Evolutionary conservation across 2,797 vertebrate species (phyloP).

Genomic region (Vespertilio murinus): DNA sequence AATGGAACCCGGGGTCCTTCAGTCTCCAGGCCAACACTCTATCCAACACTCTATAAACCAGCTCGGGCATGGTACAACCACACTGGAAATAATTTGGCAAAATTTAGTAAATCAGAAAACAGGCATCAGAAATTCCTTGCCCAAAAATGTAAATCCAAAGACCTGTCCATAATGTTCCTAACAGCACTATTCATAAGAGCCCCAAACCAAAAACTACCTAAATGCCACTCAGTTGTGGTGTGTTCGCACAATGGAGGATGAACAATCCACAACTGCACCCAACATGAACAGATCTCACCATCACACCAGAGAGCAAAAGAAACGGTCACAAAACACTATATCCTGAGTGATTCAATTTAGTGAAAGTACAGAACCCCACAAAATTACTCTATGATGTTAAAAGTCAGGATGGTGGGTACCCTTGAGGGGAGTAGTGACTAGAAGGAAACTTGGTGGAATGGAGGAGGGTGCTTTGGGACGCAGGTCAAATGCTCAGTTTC

Average conservation of each 20-base stretch:
- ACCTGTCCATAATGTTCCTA: conserved; percentile 30
- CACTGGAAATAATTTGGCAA: conserved; percentile 26
- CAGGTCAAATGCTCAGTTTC: background rate
- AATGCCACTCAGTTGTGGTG: background rate
- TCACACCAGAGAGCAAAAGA: conserved; percentile 5
- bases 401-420: background rate
- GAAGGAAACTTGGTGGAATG: background rate
- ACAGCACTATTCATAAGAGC: background rate
- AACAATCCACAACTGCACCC: background rate
- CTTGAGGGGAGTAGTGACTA: background rate
- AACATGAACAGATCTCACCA: background rate
- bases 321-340: background rate
- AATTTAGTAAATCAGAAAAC: conserved; percentile 13
- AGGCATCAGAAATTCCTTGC: conserved; percentile 35
- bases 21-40: no score
- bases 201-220: conserved; percentile 22
- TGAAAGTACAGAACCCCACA: background rate
- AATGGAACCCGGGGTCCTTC: no score
- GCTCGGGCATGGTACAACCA: no score
- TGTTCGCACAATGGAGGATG: background rate
- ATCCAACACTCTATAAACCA: no score
- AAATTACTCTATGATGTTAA: background rate
- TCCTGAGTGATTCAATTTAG: background rate
- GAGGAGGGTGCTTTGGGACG: background rate
- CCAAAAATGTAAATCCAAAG: conserved; percentile 50